Conservation (phyloP, 2,888 invertebrate species). For the Sinohyriopsis cumingii region DNA sequence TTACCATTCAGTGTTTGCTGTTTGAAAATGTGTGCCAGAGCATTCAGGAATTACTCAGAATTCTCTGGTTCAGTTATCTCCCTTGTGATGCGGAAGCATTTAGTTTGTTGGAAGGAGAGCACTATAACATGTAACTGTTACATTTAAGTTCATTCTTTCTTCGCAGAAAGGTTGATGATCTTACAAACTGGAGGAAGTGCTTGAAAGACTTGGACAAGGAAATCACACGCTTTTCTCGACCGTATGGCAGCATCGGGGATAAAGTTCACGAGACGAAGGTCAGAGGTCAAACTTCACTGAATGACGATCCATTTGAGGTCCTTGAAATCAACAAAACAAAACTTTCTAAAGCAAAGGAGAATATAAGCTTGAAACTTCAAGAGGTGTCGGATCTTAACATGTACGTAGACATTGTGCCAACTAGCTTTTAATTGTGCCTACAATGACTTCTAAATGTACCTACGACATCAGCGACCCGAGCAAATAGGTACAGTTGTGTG, state of each 20-base stretch:
- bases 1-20: too few relatives aligned
- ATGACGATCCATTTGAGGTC: slow-evolving; percentile 25
- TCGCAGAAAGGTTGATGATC: slow-evolving; percentile 28
- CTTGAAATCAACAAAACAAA: slow-evolving; percentile 25
- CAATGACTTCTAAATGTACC: too few relatives aligned
- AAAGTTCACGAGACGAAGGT: background rate
- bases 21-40: too few relatives aligned
- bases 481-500: too few relatives aligned
- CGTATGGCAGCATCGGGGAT: slow-evolving; percentile 11
- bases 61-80: too few relatives aligned
- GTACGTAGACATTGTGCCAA: too few relatives aligned
- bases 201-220: slow-evolving; percentile 34
- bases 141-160: background rate
- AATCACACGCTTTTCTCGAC: slow-evolving; percentile 25
- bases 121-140: too few relatives aligned
- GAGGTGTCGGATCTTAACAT: background rate
- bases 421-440: too few relatives aligned
- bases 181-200: slow-evolving; percentile 21
- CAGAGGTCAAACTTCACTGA: slow-evolving; percentile 9
- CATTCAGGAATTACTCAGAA: too few relatives aligned
- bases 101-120: too few relatives aligned
- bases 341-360: slow-evolving; percentile 37
- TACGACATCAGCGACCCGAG: too few relatives aligned
- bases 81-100: too few relatives aligned
- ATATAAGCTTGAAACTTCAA: slow-evolving; percentile 24